Evolutionary conservation across 2,797 vertebrate species (phyloP).

Genomic region (Cynodonichthys magdalenae): DNA sequence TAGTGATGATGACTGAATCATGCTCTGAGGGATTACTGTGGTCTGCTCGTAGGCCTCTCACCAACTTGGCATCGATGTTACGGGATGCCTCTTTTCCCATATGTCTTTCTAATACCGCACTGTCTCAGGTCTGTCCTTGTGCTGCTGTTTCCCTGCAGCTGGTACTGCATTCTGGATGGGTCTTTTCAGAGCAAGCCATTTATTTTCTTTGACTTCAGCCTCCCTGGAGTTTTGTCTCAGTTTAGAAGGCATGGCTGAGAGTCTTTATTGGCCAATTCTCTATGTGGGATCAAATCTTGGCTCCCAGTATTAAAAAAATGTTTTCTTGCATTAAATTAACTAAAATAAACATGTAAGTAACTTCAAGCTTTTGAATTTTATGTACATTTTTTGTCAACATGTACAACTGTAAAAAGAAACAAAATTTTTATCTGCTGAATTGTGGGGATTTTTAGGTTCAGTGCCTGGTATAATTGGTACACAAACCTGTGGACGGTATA

Average conservation of each 20-base stretch:
- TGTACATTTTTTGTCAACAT: not conserved
- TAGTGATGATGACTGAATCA: not conserved
- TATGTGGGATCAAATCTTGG: constrained; percentile 3
- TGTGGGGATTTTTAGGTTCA: not conserved
- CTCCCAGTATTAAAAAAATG: not conserved
- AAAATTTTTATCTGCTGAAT: not conserved
- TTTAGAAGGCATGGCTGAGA: not conserved
- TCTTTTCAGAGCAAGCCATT: constrained; percentile 10
- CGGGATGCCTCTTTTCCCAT: constrained; percentile 1
- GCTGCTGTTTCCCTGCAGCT: constrained; percentile 15
- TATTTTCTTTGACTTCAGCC: constrained; percentile 17
- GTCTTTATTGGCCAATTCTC: not conserved
- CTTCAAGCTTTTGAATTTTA: not conserved
- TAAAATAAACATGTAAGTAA: not conserved
- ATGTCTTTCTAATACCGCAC: constrained; percentile 2
- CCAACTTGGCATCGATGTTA: not conserved
- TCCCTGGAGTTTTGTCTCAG: constrained; percentile 9
- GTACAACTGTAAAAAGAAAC: not conserved
- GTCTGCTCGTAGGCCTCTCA: not conserved
- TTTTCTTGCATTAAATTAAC: not conserved
- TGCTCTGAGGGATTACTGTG: not conserved
- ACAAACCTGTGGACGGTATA: not conserved
- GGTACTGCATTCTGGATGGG: constrained; percentile 9
- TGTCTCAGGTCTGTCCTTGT: constrained; percentile 15
- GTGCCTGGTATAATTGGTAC: not conserved